Evolutionary conservation across 2,113 vertebrate genomes (phyloP).

Genomic region (Engystomops pustulosus): DNA sequence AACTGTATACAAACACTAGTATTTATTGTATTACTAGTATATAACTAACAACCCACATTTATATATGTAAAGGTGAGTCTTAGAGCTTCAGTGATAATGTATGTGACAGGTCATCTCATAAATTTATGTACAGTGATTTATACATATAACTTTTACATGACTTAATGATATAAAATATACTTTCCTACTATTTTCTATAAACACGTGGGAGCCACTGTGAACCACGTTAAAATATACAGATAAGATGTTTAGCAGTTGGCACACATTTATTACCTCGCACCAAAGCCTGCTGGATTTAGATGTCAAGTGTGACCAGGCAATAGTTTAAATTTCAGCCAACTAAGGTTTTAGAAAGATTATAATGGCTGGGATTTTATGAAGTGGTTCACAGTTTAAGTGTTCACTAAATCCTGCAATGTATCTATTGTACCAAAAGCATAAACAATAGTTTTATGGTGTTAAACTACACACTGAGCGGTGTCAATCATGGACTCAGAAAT

Average conservation of each 20-base stretch:
- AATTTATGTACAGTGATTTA: too few relatives aligned
- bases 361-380: conserved; percentile 61
- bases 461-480: conserved; percentile 34
- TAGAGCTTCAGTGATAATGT: not conserved
- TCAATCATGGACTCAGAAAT: conserved; percentile 7
- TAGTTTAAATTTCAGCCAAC: conserved; percentile 62
- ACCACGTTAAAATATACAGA: not conserved
- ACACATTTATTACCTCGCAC: conserved; percentile 62
- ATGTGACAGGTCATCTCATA: not conserved
- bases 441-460: conserved; percentile 60
- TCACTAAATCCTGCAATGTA: conserved; percentile 60
- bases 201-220: conserved; percentile 6
- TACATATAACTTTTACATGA: not conserved
- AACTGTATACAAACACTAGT: too few relatives aligned
- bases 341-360: conserved; percentile 66
- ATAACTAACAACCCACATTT: too few relatives aligned
- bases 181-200: not conserved
- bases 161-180: not conserved
- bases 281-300: conserved; percentile 63
- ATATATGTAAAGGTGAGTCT: too few relatives aligned
- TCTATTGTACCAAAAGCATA: conserved; percentile 61
- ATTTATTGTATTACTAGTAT: too few relatives aligned
- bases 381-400: conserved; percentile 63
- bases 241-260: conserved; percentile 57
- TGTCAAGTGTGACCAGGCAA: conserved; percentile 69